phyloP scores from a whole-genome alignment of 2,113 vertebrate genomes.

The Camelus bactrianus region DNA sequence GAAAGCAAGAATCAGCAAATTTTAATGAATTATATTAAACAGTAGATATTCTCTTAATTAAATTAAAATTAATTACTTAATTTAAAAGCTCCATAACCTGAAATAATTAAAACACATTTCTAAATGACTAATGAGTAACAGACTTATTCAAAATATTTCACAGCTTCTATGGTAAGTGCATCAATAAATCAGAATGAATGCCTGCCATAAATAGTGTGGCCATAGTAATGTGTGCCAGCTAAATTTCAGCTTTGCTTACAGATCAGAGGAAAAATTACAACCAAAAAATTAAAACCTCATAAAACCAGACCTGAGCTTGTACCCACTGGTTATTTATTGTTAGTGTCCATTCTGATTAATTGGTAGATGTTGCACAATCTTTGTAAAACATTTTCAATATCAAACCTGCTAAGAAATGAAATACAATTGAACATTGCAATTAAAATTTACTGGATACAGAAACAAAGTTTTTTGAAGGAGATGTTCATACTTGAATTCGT shows the following conservation, averaged over 20 bases:
- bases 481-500: not conserved
- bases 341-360: not conserved
- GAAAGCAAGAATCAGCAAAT: not conserved
- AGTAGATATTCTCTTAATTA: not conserved
- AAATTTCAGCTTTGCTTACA: not conserved
- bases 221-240: not conserved
- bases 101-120: not conserved
- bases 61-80: not conserved
- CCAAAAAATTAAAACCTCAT: not conserved
- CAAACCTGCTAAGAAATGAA: not conserved
- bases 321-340: not conserved
- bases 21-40: not conserved
- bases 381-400: not conserved
- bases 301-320: not conserved
- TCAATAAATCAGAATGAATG: not conserved
- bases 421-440: not conserved
- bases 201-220: not conserved
- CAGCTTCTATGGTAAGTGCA: not conserved
- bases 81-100: not conserved
- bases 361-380: not conserved
- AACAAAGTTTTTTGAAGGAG: not conserved
- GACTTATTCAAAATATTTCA: not conserved
- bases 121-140: not conserved
- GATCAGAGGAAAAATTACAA: not conserved
- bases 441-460: not conserved